These are phyloP conservation scores for Rattus norvegicus DNA, from an alignment of 2,113 vertebrate species.

Conservation along the genomic window DNA sequence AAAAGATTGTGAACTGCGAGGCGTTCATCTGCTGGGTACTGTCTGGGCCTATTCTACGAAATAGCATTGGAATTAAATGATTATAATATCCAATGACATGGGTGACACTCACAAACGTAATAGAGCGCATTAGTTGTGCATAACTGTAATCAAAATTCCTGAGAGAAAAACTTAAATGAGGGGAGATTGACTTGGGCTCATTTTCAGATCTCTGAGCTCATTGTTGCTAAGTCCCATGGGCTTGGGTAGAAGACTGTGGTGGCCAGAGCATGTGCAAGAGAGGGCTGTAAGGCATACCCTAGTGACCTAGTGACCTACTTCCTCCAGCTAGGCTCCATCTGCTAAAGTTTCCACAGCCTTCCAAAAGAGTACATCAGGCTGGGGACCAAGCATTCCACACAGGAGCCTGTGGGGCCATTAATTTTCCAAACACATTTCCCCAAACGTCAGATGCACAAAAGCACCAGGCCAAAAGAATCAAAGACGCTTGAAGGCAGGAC, in stretches of 20 bases:
- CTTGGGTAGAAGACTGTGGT: background rate
- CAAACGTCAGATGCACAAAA: background rate
- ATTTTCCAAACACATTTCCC: background rate
- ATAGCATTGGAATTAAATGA: background rate
- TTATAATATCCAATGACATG: background rate
- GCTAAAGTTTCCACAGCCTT: background rate
- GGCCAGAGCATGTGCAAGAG: background rate
- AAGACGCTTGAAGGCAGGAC: background rate
- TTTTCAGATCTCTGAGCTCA: background rate
- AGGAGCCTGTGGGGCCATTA: background rate
- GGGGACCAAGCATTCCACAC: background rate
- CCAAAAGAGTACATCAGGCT: background rate
- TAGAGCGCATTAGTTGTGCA: background rate
- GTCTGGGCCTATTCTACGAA: background rate
- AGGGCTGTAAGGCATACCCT: background rate
- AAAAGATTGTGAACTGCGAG: background rate
- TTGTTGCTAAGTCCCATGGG: background rate
- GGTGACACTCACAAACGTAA: background rate
- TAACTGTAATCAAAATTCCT: background rate
- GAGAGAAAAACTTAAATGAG: background rate
- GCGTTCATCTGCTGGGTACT: too few relatives aligned
- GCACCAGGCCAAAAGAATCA: background rate
- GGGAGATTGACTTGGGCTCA: background rate
- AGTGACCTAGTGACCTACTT: background rate
- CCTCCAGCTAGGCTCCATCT: background rate